Conservation (phyloP, 2,888 invertebrate genomes). For the Galeopsomyia nigrocyanea region DNA sequence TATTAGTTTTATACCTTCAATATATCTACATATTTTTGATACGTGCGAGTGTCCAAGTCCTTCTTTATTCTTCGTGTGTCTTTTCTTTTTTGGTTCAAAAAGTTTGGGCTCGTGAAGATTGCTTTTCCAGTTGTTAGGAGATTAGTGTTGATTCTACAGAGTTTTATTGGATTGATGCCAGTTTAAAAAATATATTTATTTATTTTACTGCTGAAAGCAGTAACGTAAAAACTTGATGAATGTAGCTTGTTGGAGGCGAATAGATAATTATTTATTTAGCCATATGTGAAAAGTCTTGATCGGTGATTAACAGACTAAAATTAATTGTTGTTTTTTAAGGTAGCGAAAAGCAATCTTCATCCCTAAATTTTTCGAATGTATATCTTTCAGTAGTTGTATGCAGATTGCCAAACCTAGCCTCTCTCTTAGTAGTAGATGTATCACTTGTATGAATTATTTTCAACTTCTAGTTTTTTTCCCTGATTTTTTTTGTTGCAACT, state of each 20-base stretch:
- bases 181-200: slow-evolving; percentile 9
- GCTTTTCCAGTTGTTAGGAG: not conserved
- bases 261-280: too few relatives aligned
- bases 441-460: slow-evolving; percentile 40
- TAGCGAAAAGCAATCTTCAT: slow-evolving; percentile 3
- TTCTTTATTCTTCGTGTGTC: slow-evolving; percentile 30
- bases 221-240: too few relatives aligned
- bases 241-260: too few relatives aligned
- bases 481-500: slow-evolving; percentile 16
- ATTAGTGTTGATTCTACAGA: not conserved
- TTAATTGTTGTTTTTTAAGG: not conserved
- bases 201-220: not conserved
- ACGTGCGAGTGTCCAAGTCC: slow-evolving; percentile 25
- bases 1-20: too few relatives aligned
- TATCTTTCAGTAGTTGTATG: slow-evolving; percentile 37
- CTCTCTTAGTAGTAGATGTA: slow-evolving; percentile 47
- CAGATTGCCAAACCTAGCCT: slow-evolving; percentile 43
- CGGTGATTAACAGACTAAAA: not conserved
- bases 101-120: slow-evolving; percentile 12
- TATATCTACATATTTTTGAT: slow-evolving; percentile 20
- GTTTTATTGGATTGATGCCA: not conserved
- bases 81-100: slow-evolving; percentile 22
- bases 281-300: too few relatives aligned
- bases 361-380: slow-evolving; percentile 22
- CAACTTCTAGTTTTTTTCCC: slow-evolving; percentile 39